Evolutionary conservation across 2,797 vertebrate genomes (phyloP).

Genomic region (Rhyacichthys aspro): DNA sequence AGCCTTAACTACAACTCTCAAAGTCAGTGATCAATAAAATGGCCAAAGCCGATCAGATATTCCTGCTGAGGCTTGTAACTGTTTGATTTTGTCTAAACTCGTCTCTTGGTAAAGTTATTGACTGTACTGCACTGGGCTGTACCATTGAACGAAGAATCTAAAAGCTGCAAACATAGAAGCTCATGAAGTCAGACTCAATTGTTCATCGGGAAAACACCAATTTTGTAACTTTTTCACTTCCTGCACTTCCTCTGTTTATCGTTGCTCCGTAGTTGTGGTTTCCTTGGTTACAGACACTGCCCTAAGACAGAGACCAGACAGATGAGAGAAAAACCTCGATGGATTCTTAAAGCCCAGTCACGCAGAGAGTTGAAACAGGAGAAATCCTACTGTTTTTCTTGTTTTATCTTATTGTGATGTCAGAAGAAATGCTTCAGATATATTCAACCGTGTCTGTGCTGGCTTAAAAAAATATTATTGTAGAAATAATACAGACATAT

Average conservation of each 20-base stretch:
- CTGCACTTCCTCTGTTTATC: slow-evolving; percentile 24
- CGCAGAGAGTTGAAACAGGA: slow-evolving; percentile 41
- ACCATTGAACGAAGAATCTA: too few relatives aligned
- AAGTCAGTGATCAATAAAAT: too few relatives aligned
- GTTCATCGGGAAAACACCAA: too few relatives aligned
- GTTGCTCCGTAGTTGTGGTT: slow-evolving; percentile 71
- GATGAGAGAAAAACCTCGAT: slow-evolving; percentile 50
- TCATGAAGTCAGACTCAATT: too few relatives aligned
- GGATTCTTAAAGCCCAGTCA: slow-evolving; percentile 34
- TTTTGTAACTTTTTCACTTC: too few relatives aligned
- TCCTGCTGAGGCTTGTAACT: background rate
- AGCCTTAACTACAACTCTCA: too few relatives aligned
- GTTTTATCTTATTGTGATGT: slow-evolving; percentile 10
- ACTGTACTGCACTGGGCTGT: too few relatives aligned
- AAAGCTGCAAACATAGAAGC: too few relatives aligned
- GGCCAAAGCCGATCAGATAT: background rate
- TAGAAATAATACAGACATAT: too few relatives aligned
- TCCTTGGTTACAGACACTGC: slow-evolving; percentile 77
- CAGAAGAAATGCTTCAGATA: slow-evolving; percentile 23
- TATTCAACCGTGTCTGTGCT: background rate
- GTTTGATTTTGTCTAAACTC: slow-evolving; percentile 12
- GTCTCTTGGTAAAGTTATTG: background rate
- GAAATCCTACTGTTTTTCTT: slow-evolving; percentile 1
- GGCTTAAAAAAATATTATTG: too few relatives aligned
- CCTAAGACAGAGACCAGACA: slow-evolving; percentile 38